Percentiles rank a stretch among this genome's conserved stretches.
These are phyloP conservation scores for Drosophila punjabiensis DNA, from an alignment of 1,140 invertebrate species.

Conservation along the genomic window DNA sequence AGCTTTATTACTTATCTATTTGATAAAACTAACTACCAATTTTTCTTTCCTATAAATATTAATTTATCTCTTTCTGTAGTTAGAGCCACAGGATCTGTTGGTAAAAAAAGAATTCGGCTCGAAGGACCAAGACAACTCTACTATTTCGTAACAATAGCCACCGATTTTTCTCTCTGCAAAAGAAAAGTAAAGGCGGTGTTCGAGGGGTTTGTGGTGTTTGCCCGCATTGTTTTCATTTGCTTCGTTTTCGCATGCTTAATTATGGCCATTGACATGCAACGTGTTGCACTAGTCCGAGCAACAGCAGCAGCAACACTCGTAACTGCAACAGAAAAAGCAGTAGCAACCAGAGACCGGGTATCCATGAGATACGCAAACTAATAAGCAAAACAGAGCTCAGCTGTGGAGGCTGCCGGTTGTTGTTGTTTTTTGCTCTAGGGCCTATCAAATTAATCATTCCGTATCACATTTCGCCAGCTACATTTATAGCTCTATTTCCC, in stretches of 20 bases:
- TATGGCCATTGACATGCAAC: slow-evolving; percentile 82
- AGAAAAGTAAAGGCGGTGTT: background rate
- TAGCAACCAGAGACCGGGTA: background rate
- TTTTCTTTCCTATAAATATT: too few relatives aligned
- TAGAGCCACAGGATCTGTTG: too few relatives aligned
- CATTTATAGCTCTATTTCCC: slow-evolving; percentile 78
- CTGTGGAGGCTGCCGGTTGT: slow-evolving; percentile 13
- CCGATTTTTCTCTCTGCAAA: background rate
- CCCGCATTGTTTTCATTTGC: slow-evolving; percentile 81
- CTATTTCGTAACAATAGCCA: background rate
- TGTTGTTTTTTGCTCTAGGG: slow-evolving; percentile 33
- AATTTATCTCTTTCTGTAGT: too few relatives aligned
- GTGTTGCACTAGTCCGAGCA: slow-evolving; percentile 65
- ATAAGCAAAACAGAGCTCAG: slow-evolving; percentile 53
- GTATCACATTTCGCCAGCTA: slow-evolving; percentile 78
- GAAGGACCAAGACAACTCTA: background rate
- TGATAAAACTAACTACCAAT: too few relatives aligned
- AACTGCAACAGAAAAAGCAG: background rate
- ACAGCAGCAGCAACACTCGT: slow-evolving; percentile 4
- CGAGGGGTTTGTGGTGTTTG: slow-evolving; percentile 15
- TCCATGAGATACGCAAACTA: slow-evolving; percentile 65
- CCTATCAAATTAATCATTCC: slow-evolving; percentile 79
- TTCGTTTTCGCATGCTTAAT: slow-evolving; percentile 80
- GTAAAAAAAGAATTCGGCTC: too few relatives aligned
- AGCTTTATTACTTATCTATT: too few relatives aligned